Evolutionary conservation across 2,797 vertebrate species (phyloP), one percentile per base, ranked within the genome.

Genomic region (Pipistrellus kuhlii): DNA sequence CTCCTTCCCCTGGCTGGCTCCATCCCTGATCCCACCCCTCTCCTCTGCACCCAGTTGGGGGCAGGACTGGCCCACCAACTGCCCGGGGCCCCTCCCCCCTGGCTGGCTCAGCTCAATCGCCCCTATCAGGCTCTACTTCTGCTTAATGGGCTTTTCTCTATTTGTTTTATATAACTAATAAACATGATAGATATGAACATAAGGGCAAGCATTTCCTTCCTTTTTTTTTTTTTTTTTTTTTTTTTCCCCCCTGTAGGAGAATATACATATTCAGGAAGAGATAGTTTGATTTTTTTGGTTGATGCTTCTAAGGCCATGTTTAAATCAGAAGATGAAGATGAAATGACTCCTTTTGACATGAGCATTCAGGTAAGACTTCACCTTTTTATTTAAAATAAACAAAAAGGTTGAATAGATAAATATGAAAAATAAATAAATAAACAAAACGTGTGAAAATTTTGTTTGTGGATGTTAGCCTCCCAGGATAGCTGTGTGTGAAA

Each of bases 231-330:
- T 20, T 35, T 35, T 35, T 35, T n/a, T n/a, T n/a, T 35, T 35
- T 35, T 35, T 35, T 35, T 35, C 35, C 68, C 73, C 0, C 68
- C 80, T 7, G 0, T 27, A 99, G 99, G 94, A 84, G 98, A 98
- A 21, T 98, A 98, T 96, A 99, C 97, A 94, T 95, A 97, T 97
- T 98, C 98, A 7, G 99, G 99, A 17, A 98, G 99, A 96, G 99
- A 99, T 97, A 99, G 99, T 95, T 97, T 99, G 95, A 99, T 99
- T 85, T 99, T 99, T 95, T 96, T 99, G 94, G 99, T 99, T 41
- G 99, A 99, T 96, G 99, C 98, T 6, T 99, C 99, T 35, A 98
- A 97, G 95, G 98, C 99, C 96, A 99, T 99, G 99, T 99, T 99
- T 97, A 96, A 99, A 55, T 97, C 98, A 83, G 98, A 97, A 17